These are phyloP conservation scores for Drosophila nigritarsus DNA, from an alignment of 2,888 invertebrate genomes.

Conservation along the genomic window DNA sequence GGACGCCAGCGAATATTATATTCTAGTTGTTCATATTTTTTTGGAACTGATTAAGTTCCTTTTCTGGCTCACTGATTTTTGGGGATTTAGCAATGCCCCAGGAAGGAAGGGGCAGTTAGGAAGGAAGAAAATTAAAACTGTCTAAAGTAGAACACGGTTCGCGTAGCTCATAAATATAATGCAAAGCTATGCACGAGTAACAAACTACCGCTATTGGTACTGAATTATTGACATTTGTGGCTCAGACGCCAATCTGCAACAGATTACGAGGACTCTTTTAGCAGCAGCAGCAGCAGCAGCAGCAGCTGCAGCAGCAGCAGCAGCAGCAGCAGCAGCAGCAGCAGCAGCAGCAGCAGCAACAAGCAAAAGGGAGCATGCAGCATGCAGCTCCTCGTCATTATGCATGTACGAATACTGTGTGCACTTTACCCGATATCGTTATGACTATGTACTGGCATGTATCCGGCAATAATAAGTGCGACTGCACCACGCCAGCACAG, in stretches of 20 bases:
- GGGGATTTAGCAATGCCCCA: slow-evolving; percentile 4
- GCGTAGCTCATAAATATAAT: slow-evolving; percentile 29
- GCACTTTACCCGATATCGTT: slow-evolving; percentile 63
- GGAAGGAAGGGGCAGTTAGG: slow-evolving; percentile 14
- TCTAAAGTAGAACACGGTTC: slow-evolving; percentile 31
- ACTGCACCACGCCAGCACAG: slow-evolving; percentile 28
- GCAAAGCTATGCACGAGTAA: slow-evolving; percentile 8
- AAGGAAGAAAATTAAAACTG: slow-evolving; percentile 45
- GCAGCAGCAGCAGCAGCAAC: background rate
- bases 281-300: background rate
- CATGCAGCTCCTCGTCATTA: slow-evolving; percentile 50
- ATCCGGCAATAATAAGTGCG: slow-evolving; percentile 52
- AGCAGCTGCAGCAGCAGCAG: background rate
- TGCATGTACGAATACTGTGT: slow-evolving; percentile 52
- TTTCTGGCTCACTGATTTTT: slow-evolving; percentile 34
- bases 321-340: background rate
- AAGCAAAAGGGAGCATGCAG: background rate
- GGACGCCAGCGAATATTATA: too few relatives aligned
- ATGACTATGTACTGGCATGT: slow-evolving; percentile 46
- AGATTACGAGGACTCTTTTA: slow-evolving; percentile 60
- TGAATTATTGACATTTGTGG: slow-evolving; percentile 74
- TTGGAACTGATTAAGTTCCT: slow-evolving; percentile 49
- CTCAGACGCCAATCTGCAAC: slow-evolving; percentile 69
- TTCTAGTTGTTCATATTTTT: slow-evolving; percentile 3
- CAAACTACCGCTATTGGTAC: slow-evolving; percentile 64